Conservation (phyloP, 2,113 vertebrate genomes). For the Gavialis gangeticus region DNA sequence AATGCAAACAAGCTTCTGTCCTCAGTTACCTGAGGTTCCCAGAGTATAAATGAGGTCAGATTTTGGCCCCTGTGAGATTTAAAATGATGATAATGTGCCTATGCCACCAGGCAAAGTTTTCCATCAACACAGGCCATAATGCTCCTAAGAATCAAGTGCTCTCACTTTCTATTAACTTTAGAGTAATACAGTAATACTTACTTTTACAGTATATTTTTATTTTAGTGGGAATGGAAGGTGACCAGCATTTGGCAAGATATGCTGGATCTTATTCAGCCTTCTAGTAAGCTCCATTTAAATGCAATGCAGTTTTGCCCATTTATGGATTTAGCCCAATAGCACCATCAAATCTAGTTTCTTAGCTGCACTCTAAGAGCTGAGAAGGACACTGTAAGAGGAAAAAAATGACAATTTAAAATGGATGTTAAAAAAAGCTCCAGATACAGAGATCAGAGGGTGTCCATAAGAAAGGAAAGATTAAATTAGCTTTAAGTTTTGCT, state of each 20-base stretch:
- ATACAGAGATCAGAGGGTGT: neutral
- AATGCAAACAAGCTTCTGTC: neutral
- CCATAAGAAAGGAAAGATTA: neutral
- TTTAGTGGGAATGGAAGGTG: neutral
- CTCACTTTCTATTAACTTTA: neutral
- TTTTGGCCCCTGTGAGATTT: neutral
- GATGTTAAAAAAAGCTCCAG: neutral
- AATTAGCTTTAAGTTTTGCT: neutral
- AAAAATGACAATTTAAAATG: neutral
- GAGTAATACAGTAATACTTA: neutral
- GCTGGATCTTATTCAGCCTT: neutral
- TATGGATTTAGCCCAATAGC: neutral
- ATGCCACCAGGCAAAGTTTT: neutral
- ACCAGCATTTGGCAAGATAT: neutral
- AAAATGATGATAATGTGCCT: neutral
- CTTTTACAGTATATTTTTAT: neutral
- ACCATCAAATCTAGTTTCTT: neutral
- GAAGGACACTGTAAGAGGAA: neutral
- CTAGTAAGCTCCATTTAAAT: neutral
- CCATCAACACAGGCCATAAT: neutral
- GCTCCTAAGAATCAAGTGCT: neutral
- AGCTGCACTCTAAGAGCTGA: neutral
- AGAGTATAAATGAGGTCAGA: neutral
- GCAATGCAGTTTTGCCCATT: neutral
- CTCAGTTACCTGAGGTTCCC: neutral